phyloP scores from a whole-genome alignment of 2,113 vertebrate genomes.

The Corythornis cristatus region DNA sequence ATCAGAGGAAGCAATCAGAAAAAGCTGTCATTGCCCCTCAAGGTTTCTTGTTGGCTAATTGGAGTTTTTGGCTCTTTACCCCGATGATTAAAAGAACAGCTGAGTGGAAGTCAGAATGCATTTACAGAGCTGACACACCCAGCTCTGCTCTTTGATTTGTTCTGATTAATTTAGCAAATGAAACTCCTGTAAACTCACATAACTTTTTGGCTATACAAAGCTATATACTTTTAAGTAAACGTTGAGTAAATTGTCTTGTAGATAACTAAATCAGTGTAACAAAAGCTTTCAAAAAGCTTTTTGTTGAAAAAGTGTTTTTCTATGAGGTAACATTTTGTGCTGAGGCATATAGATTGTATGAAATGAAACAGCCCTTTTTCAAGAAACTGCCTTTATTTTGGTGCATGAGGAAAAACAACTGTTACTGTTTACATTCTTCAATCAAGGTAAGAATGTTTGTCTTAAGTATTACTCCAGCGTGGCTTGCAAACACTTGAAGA shows the following conservation, averaged over 20 bases:
- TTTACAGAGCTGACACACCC: conserved; percentile 13
- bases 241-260: neutral
- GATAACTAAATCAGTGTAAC: neutral
- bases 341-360: neutral
- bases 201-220: neutral
- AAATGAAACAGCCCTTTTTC: neutral
- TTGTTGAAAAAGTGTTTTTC: neutral
- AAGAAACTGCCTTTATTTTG: neutral
- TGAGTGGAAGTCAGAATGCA: conserved; percentile 27
- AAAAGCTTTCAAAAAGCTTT: neutral
- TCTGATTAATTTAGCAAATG: conserved; percentile 69
- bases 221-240: neutral
- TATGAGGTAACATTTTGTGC: neutral
- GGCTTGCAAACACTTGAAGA: neutral
- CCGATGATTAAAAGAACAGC: conserved; percentile 59
- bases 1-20: conserved; percentile 7
- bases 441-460: conserved; percentile 46
- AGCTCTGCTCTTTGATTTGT: conserved; percentile 25
- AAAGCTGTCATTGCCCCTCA: conserved; percentile 17
- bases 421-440: conserved; percentile 12
- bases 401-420: conserved; percentile 28
- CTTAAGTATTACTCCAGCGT: conserved; percentile 34
- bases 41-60: neutral
- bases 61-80: conserved; percentile 23
- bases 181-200: neutral